These are phyloP conservation scores for Adrianichthys oophorus DNA, from an alignment of 2,797 vertebrate species.

Conservation along the genomic window DNA sequence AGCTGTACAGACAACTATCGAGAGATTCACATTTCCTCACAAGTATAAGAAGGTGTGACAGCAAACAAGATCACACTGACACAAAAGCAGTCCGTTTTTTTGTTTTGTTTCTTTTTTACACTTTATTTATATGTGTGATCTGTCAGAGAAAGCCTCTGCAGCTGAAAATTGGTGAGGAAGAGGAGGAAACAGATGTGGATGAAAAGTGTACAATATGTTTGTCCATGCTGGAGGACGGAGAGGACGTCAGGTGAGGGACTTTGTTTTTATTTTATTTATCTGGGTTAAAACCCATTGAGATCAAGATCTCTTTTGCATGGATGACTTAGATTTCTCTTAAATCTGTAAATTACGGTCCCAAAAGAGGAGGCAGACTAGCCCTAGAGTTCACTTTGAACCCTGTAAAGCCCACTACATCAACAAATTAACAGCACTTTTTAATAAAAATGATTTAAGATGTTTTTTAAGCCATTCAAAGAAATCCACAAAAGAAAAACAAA, in stretches of 20 bases:
- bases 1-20: slow-evolving; percentile 94
- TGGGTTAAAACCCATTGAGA: too few species aligned
- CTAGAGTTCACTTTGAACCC: too few species aligned
- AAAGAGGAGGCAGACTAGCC: too few species aligned
- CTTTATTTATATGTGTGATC: slow-evolving; percentile 13
- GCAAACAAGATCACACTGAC: background rate
- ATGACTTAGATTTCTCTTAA: background rate
- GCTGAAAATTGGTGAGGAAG: slow-evolving; percentile 87
- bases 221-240: slow-evolving; percentile 95
- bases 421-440: too few species aligned
- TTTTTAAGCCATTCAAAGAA: too few species aligned
- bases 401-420: too few species aligned
- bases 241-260: slow-evolving; percentile 90
- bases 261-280: too few species aligned
- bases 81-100: background rate
- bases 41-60: slow-evolving; percentile 96
- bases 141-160: slow-evolving; percentile 91
- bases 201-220: slow-evolving; percentile 99
- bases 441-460: too few species aligned
- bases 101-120: slow-evolving; percentile 11
- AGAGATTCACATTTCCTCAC: slow-evolving; percentile 97
- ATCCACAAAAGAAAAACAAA: too few species aligned
- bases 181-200: slow-evolving; percentile 93
- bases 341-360: background rate
- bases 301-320: too few species aligned